A percentile compares a stretch with the other conserved stretches of the same genome.
Conservation (phyloP, 1,140 invertebrate genomes). For the Pygmarrhopalites habei region DNA sequence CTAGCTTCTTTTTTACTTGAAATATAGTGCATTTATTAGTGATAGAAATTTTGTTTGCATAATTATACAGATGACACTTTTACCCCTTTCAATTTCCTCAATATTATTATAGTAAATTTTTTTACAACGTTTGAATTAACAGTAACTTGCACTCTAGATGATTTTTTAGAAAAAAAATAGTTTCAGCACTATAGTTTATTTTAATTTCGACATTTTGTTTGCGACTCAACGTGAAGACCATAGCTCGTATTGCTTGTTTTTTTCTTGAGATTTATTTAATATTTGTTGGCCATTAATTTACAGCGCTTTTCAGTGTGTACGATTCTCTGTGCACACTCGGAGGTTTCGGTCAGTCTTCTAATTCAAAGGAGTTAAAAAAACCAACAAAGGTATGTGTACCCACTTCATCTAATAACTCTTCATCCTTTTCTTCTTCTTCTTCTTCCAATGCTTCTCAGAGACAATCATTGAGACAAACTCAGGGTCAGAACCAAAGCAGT, state of each 20-base stretch:
- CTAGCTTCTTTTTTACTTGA: too few species aligned
- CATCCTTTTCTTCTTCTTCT: neutral
- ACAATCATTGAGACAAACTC: neutral
- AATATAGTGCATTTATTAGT: too few species aligned
- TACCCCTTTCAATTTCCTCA: too few species aligned
- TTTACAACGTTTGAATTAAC: neutral
- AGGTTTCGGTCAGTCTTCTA: constrained; percentile 25
- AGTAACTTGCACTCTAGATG: neutral
- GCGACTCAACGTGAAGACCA: neutral
- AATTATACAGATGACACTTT: too few species aligned
- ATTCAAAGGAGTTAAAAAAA: constrained; percentile 1
- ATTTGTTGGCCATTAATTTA: constrained; percentile 20
- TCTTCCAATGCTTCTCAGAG: neutral
- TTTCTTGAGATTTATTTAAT: constrained; percentile 13
- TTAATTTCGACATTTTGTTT: neutral
- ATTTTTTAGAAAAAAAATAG: neutral
- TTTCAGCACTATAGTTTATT: neutral
- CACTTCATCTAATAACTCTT: neutral
- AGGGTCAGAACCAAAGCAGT: neutral
- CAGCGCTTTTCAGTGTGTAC: constrained; percentile 33
- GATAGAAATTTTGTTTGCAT: too few species aligned
- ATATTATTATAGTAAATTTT: too few species aligned
- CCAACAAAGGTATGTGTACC: neutral
- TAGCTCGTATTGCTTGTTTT: neutral
- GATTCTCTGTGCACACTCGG: constrained; percentile 25